These are phyloP conservation scores for Drosophila nebulosa DNA, from an alignment of 1,140 invertebrate species.

Conservation along the genomic window DNA sequence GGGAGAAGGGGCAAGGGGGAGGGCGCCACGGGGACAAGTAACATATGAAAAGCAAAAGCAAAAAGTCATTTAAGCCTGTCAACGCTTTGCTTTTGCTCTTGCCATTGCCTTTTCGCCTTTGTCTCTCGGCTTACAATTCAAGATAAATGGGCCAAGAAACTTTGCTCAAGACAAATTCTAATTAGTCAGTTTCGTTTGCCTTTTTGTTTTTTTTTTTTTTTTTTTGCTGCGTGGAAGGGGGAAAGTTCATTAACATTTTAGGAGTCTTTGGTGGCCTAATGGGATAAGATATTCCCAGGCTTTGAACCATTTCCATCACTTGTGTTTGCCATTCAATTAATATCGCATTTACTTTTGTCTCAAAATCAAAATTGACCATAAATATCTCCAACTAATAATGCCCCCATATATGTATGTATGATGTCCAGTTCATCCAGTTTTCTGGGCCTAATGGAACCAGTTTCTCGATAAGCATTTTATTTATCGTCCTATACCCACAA, in stretches of 20 bases:
- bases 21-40: not conserved
- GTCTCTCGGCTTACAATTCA: conserved; percentile 28
- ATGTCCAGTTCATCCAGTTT: conserved; percentile 20
- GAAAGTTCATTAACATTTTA: conserved; percentile 44
- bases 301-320: not conserved
- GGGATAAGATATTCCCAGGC: conserved; percentile 9
- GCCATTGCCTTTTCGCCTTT: too few relatives aligned
- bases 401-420: conserved; percentile 27
- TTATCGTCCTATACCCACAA: conserved; percentile 50
- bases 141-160: conserved; percentile 57
- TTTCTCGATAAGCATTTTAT: conserved; percentile 69
- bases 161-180: conserved; percentile 38
- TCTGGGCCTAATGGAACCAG: conserved; percentile 69
- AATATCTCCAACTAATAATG: conserved; percentile 19
- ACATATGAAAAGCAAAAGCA: not conserved
- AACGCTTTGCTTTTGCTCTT: conserved; percentile 66
- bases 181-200: conserved; percentile 23
- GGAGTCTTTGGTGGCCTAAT: not conserved
- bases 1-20: not conserved
- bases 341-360: not conserved
- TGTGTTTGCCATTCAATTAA: conserved; percentile 8
- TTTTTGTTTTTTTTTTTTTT: not conserved
- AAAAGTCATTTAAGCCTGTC: conserved; percentile 73
- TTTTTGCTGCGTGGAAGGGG: not conserved
- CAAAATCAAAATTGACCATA: conserved; percentile 33